Percentiles rank a stretch among this genome's conserved stretches.
phyloP scores from a whole-genome alignment of 2,113 vertebrate genomes.

The Ardeotis arabs region DNA sequence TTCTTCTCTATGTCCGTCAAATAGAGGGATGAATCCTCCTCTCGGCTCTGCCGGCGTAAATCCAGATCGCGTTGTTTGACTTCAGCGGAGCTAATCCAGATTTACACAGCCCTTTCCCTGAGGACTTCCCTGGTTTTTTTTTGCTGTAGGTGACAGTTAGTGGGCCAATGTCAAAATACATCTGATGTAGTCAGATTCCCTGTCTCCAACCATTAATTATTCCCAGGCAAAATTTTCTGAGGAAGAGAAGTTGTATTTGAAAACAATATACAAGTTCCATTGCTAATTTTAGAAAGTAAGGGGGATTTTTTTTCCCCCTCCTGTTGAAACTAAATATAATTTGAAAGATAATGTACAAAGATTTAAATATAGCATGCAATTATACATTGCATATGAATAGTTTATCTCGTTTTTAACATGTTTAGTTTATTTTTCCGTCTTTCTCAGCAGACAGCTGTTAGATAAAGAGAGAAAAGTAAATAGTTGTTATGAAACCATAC shows the following conservation, averaged over 20 bases:
- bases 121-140: background rate
- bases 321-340: constrained; percentile 56
- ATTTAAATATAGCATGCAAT: constrained; percentile 50
- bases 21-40: background rate
- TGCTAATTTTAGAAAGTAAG: constrained; percentile 58
- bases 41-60: background rate
- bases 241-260: background rate
- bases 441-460: constrained; percentile 55
- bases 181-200: constrained; percentile 8
- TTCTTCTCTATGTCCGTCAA: background rate
- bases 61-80: constrained; percentile 12
- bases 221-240: constrained; percentile 41
- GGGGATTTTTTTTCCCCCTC: background rate
- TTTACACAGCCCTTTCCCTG: constrained; percentile 21
- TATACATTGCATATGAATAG: constrained; percentile 20
- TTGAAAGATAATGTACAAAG: constrained; percentile 41
- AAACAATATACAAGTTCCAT: constrained; percentile 40
- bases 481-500: constrained; percentile 43
- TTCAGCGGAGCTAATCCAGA: constrained; percentile 18
- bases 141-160: background rate
- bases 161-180: constrained; percentile 39
- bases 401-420: constrained; percentile 10
- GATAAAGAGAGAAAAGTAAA: constrained; percentile 61
- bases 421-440: constrained; percentile 46
- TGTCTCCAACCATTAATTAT: constrained; percentile 48